phyloP scores from a whole-genome alignment of 2,797 vertebrate genomes.

The Acanthiza pusilla region DNA sequence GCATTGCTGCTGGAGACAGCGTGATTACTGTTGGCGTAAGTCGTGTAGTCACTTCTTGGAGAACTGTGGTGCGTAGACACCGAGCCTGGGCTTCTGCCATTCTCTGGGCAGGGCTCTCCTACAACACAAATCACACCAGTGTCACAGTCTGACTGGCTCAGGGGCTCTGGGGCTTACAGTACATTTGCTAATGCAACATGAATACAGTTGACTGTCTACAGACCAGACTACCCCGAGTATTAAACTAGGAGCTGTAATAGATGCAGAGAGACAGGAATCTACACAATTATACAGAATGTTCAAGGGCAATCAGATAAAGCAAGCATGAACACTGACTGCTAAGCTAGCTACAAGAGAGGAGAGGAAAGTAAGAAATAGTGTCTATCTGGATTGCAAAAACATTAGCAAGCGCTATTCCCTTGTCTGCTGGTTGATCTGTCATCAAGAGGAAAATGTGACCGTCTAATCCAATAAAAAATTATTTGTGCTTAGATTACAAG shows the following conservation, averaged over 20 bases:
- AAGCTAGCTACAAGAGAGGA: not conserved
- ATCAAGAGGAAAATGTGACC: not conserved
- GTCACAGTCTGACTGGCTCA: not conserved
- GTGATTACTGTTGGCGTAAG: slow-evolving; percentile 83
- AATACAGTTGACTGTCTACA: not conserved
- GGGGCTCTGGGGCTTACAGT: not conserved
- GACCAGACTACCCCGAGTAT: not conserved
- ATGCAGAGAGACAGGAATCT: slow-evolving; percentile 36
- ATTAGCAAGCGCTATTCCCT: not conserved
- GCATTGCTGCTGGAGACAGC: slow-evolving; percentile 72
- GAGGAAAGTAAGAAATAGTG: not conserved
- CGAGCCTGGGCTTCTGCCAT: slow-evolving; percentile 92
- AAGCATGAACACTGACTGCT: not conserved
- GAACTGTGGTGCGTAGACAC: slow-evolving; percentile 97
- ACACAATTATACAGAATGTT: not conserved
- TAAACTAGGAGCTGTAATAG: slow-evolving; percentile 2
- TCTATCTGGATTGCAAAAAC: not conserved
- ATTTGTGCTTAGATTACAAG: slow-evolving; percentile 47
- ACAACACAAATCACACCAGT: slow-evolving; percentile 38
- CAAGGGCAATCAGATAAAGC: slow-evolving; percentile 28
- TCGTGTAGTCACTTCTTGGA: slow-evolving; percentile 89
- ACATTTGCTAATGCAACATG: not conserved
- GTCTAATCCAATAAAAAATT: slow-evolving; percentile 59
- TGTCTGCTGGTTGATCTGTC: slow-evolving; percentile 19
- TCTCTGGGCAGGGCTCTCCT: slow-evolving; percentile 92